Evolutionary conservation across 1,140 invertebrate species (phyloP), one percentile per base, ranked within the genome.

Genomic region (Pogonognathellus flavescens): DNA sequence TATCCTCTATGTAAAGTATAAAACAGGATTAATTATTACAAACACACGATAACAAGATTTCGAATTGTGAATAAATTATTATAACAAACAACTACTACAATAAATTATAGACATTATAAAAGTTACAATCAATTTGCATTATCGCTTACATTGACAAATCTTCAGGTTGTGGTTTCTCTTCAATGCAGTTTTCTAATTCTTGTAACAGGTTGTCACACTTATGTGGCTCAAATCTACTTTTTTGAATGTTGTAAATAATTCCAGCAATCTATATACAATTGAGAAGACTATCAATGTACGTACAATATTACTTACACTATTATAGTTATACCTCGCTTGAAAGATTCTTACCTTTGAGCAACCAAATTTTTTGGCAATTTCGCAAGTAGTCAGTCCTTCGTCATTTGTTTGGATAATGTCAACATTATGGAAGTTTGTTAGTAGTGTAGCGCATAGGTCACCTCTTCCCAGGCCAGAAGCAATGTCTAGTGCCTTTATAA

Each of bases 161-260:
- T 16, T 11, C 16, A 57, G n/a, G 11, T n/a, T 0, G 0, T 49
- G 41, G 6, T 0, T 6, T n/a, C 41, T 16, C 4, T n/a, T 76
- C 16, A n/a, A 49, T n/a, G 10, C 41, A 50, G 0, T n/a, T 0
- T 50, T 76, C 70, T n/a, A 76, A 49, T n/a, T 50, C 16, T 18
- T 76, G 22, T n/a, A 76, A 14, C 49, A 50, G 9, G n/a, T 49
- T 14, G 5, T n/a, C 13, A 20, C 70, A 76, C 16, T 25, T 14
- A 70, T 70, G 66, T 25, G 70, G 16, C 25, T 25, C 20, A 25
- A 41, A 13, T 72, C 41, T 41, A 13, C 41, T 14, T 7, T 4
- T 55, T 76, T 76, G 70, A 50, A 76, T n/a, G 49, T 76, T 2
- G 10, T 49, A 76, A 8, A 76, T 49, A 76, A 76, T n/a, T 41